Conservation (phyloP, 2,797 vertebrate genomes). For the Pteronotus mesoamericanus region DNA sequence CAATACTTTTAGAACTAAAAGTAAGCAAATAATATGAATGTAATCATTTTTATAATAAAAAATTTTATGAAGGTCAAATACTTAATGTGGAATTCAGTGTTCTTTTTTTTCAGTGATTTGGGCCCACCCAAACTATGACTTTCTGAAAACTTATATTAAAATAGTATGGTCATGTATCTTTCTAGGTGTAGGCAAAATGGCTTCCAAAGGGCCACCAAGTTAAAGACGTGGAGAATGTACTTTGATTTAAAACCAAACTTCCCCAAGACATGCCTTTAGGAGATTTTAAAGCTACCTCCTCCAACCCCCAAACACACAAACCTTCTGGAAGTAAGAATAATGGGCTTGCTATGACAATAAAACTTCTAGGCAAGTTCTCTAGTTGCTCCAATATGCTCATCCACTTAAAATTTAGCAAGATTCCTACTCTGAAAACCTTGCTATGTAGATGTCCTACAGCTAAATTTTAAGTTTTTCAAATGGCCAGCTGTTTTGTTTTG, state of each 20-base stretch:
- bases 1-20: slow-evolving; percentile 50
- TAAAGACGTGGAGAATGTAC: background rate
- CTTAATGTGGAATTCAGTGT: background rate
- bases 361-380: background rate
- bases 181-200: background rate
- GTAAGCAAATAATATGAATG: slow-evolving; percentile 16
- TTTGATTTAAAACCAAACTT: background rate
- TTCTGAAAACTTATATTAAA: background rate
- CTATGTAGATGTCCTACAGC: background rate
- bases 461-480: background rate
- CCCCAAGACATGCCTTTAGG: background rate
- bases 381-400: background rate
- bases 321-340: background rate
- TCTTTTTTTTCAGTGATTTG: slow-evolving; percentile 7
- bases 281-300: background rate
- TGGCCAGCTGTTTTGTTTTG: background rate
- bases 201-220: background rate
- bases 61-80: slow-evolving; percentile 10
- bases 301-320: background rate
- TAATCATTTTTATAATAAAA: slow-evolving; percentile 41
- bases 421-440: background rate
- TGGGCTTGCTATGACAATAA: background rate
- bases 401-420: background rate
- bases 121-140: background rate
- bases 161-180: background rate